A percentile compares a stretch with the other conserved stretches of the same genome.
These are phyloP conservation scores for Thamnophis sirtalis DNA, from an alignment of 2,113 vertebrate species.

Conservation along the genomic window DNA sequence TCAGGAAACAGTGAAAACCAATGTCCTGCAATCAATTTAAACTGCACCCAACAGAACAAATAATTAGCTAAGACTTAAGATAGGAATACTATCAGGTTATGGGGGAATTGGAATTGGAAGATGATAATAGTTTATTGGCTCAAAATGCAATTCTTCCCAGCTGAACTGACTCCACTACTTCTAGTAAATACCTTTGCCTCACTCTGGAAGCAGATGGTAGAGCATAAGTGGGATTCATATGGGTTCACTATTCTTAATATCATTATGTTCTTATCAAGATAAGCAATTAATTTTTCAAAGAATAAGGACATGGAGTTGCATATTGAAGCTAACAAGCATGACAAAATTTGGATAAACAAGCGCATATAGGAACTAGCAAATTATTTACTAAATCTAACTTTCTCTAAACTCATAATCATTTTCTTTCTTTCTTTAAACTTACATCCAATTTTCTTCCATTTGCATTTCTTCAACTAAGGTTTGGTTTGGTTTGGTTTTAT, in stretches of 20 bases:
- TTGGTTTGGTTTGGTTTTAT: no score
- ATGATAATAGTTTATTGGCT: neutral
- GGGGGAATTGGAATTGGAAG: neutral
- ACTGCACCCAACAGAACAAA: neutral
- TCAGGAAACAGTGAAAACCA: neutral
- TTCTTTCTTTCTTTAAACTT: neutral
- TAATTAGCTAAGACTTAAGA: neutral
- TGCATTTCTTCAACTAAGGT: neutral
- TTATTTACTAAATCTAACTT: neutral
- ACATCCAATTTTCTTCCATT: neutral
- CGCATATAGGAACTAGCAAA: no score
- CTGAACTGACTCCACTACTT: neutral
- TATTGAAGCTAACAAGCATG: neutral
- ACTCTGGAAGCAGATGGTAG: neutral
- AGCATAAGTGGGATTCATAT: neutral
- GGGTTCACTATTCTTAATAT: neutral
- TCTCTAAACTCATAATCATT: neutral
- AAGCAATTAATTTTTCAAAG: neutral
- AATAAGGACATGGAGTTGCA: neutral
- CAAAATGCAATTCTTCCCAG: neutral
- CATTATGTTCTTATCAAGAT: neutral
- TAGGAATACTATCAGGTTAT: neutral
- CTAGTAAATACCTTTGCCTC: neutral
- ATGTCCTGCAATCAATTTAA: neutral
- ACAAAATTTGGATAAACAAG: neutral